A percentile compares a stretch with the other conserved stretches of the same genome.
These are phyloP conservation scores for Endotricha flammealis DNA, from an alignment of 2,888 invertebrate species.

Conservation along the genomic window DNA sequence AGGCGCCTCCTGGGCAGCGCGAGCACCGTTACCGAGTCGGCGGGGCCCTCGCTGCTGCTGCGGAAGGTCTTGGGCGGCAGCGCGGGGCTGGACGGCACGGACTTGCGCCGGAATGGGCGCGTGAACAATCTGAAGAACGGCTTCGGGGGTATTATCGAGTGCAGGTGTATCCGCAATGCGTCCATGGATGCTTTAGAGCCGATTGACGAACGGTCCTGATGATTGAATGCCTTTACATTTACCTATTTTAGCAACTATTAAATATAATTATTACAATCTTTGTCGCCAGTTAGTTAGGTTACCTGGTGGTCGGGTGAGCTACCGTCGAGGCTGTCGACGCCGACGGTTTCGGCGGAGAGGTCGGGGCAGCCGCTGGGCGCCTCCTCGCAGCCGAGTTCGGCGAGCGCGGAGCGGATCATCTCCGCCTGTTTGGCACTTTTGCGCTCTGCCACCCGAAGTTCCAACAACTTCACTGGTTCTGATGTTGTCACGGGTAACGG, in stretches of 20 bases:
- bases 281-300: no score
- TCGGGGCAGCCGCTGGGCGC: constrained; percentile 90
- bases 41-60: constrained; percentile 72
- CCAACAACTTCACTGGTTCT: constrained; percentile 85
- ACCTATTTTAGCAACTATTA: not conserved
- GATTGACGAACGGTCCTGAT: constrained; percentile 75
- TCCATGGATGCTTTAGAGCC: constrained; percentile 71
- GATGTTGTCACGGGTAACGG: constrained; percentile 66
- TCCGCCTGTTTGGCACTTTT: constrained; percentile 90
- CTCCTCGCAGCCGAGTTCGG: constrained; percentile 92
- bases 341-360: constrained; percentile 85
- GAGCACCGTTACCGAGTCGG: constrained; percentile 63
- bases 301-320: constrained; percentile 83
- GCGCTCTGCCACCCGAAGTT: constrained; percentile 89
- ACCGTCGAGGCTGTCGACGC: constrained; percentile 80
- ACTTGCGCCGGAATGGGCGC: constrained; percentile 83
- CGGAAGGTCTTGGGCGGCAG: constrained; percentile 75
- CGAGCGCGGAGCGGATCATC: constrained; percentile 89
- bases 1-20: constrained; percentile 54
- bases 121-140: constrained; percentile 81
- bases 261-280: no score
- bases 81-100: constrained; percentile 81
- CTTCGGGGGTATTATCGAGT: constrained; percentile 74
- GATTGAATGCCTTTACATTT: constrained; percentile 27
- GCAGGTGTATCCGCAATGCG: constrained; percentile 74